These are phyloP conservation scores for Ochropleura leucogaster DNA, from an alignment of 2,888 invertebrate genomes.

Conservation along the genomic window DNA sequence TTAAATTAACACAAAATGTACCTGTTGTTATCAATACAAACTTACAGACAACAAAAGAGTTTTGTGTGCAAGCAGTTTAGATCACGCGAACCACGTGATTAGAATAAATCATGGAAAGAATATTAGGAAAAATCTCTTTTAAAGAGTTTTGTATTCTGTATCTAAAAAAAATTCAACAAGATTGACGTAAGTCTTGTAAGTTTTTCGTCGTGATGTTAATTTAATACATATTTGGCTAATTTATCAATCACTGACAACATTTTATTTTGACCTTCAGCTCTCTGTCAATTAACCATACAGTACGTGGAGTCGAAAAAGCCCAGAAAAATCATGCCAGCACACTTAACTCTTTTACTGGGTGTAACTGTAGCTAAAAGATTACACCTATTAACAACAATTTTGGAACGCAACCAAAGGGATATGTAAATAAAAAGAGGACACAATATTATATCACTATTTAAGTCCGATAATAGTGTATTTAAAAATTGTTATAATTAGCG, in stretches of 20 bases:
- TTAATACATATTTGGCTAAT: too few relatives aligned
- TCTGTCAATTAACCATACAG: not conserved
- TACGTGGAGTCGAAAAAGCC: not conserved
- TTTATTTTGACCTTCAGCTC: too few relatives aligned
- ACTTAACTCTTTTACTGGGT: slow-evolving; percentile 4
- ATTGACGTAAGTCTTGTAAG: too few relatives aligned
- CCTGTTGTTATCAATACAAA: slow-evolving; percentile 18
- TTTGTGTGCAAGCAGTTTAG: not conserved
- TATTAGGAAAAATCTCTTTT: too few relatives aligned
- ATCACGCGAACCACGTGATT: not conserved
- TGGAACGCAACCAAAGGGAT: too few relatives aligned
- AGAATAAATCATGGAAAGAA: not conserved
- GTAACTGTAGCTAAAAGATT: not conserved
- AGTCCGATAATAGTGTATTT: slow-evolving; percentile 20
- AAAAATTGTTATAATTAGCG: slow-evolving; percentile 17
- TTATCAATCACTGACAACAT: too few relatives aligned
- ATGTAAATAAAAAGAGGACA: not conserved
- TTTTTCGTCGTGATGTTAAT: too few relatives aligned
- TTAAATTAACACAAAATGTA: slow-evolving; percentile 10
- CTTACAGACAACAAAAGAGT: not conserved
- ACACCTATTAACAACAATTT: too few relatives aligned
- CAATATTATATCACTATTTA: slow-evolving; percentile 15
- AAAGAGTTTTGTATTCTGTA: too few relatives aligned
- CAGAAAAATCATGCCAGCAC: not conserved
- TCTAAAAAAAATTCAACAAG: too few relatives aligned